Base-by-base conservation (phyloP, 2,113 vertebrate species). In the Gopherus evgoodei region DNA sequence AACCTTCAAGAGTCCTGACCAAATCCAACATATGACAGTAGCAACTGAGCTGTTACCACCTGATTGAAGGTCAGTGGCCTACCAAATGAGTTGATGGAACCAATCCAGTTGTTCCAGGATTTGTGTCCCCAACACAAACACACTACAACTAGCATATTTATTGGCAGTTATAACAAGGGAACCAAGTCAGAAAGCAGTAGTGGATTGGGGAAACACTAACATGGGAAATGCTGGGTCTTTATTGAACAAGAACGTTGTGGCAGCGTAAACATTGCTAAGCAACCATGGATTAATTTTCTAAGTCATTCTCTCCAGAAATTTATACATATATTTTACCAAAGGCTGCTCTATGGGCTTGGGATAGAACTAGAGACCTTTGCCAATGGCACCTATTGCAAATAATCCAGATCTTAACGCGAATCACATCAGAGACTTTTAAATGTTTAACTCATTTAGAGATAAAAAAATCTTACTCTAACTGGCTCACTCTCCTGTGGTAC, bases 111-210 rank as follows among this genome's bases (percentile, higher is more conserved):
- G 50, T n/a, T 47, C 2, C 5, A 19, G 50, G 8, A 83, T 2
- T 1, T 81, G 11, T 0, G 2, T 2, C 13, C 29, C 38, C 7
- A 7, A 44, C 38, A 47, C 38, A 44, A 6, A 49, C 38, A 76
- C 31, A 42, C 35, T 0, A 0, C 1, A 47, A 2, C 29, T 47
- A 88, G 49, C 9, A 9, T 13, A 8, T 1, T 47, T 17, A 9
- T 2, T 69, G 49, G 11, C 59, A 79, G 78, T 72, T 31, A 69
- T 0, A 85, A 44, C 27, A 76, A 44, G 72, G 24, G 22, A 44
- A 97, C 52, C 38, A 79, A 44, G 7, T 4, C 12, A 65, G 29
- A 69, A 69, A 69, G 62, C 62, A n/a, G 17, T 21, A n/a, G 35
- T n/a, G 35, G 16, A 69, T n/a, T n/a, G 62, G 31, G 35, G 8